phyloP scores from a whole-genome alignment of 2,113 vertebrate genomes.

The Pantherophis guttatus region DNA sequence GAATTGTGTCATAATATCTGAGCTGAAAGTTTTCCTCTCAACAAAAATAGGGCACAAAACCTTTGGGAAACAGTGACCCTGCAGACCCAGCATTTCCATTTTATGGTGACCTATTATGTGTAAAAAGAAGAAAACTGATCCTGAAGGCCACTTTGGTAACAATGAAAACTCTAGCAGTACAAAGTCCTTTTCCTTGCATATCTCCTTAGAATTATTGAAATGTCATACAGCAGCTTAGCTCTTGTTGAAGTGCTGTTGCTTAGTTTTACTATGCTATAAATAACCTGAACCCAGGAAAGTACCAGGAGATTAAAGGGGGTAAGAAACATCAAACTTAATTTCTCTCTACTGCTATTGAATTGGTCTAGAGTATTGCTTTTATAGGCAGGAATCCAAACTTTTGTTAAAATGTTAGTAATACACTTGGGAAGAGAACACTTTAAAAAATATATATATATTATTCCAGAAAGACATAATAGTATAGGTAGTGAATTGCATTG shows the following conservation, averaged over 20 bases:
- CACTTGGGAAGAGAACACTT: neutral
- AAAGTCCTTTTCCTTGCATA: neutral
- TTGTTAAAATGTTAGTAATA: neutral
- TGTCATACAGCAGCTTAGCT: conserved; percentile 38
- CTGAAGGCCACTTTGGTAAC: neutral
- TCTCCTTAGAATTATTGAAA: conserved; percentile 35
- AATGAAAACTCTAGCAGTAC: conserved; percentile 35
- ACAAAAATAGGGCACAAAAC: neutral
- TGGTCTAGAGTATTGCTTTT: neutral
- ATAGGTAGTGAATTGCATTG: neutral
- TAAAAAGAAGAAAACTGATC: conserved; percentile 5
- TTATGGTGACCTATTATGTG: neutral
- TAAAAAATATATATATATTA: neutral
- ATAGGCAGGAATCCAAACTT: neutral
- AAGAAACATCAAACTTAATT: neutral
- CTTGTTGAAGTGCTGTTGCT: rapidly evolving
- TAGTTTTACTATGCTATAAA: conserved; percentile 37
- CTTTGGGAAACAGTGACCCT: neutral
- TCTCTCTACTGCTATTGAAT: rapidly evolving
- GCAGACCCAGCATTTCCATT: conserved; percentile 6
- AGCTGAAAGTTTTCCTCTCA: neutral
- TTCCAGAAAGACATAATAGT: neutral
- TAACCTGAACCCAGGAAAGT: conserved; percentile 14
- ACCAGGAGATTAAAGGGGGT: rapidly evolving
- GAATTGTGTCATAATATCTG: neutral